Base-by-base conservation (phyloP, 2,113 vertebrate genomes). In the Dendropsophus ebraccatus region DNA sequence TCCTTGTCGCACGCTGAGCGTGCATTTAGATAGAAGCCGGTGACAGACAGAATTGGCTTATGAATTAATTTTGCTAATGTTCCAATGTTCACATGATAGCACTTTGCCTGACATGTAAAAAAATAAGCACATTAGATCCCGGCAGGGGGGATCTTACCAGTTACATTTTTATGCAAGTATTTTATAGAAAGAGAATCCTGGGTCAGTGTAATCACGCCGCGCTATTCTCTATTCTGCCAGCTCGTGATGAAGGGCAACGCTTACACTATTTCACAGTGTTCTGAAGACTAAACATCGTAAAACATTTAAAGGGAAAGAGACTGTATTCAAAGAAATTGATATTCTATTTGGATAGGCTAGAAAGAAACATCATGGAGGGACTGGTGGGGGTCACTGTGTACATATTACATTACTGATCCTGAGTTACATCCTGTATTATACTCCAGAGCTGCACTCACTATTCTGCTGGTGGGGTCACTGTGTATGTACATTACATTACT, bases 1-100 rank as follows among this genome's bases (percentile, higher is more conserved):
- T 74, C 87, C 87, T 74, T 84, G 58, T 88, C 83, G 81, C 93
- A 90, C 87, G 87, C 92, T 92, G 94, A 91, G 92, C 87, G 81
- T 93, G 90, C 90, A 90, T 89, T 94, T 91, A 92, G 91, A 90
- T 90, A 88, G 88, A 92, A 87, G 77, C 86, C 80, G 90, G 89
- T 91, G 91, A 91, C 84, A 92, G 91, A 91, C 30, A 90, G 81
- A 88, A 83, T 91, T 89, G 88, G 89, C 87, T 92, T 91, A 87
- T 90, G 90, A 92, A 93, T 94, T 91, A 88, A 93, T 94, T 95
- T 93, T 90, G 89, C 90, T 93, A 93, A 95, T 91, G 87, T 90
- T 93, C 88, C 87, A 87, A 89, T 88, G 92, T 90, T 70, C 75
- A 90, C 87, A 90, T 92, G 89, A 90, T 85, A 88, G 58, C 75